phyloP scores from a whole-genome alignment of 2,113 vertebrate genomes.

The Ellobius talpinus region DNA sequence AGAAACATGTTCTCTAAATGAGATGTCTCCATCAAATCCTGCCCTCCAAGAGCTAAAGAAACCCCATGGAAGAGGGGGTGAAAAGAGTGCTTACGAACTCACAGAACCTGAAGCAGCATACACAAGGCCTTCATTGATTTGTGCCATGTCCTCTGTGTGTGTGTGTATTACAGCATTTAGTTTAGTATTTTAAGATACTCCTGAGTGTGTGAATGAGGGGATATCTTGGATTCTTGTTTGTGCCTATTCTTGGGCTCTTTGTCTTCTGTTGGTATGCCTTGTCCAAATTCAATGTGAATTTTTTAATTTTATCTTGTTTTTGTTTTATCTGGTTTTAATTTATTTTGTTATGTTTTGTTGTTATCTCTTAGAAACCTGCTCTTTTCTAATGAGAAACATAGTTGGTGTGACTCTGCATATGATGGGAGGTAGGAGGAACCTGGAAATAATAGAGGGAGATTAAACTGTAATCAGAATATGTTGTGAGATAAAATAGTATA shows the following conservation, averaged over 20 bases:
- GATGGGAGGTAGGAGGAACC: background rate
- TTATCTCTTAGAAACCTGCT: background rate
- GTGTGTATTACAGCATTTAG: background rate
- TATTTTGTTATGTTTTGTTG: background rate
- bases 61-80: too few species aligned
- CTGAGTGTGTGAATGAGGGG: background rate
- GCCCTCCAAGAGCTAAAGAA: background rate
- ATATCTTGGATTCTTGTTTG: background rate
- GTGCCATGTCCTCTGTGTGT: background rate
- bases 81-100: background rate
- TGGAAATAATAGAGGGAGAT: too few species aligned
- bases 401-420: background rate
- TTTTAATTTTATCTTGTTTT: background rate
- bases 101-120: background rate
- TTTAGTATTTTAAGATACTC: background rate
- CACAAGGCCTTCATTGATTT: rapidly evolving
- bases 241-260: background rate
- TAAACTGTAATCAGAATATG: background rate
- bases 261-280: too few species aligned
- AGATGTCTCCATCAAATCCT: background rate
- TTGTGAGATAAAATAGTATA: background rate
- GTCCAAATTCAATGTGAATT: background rate
- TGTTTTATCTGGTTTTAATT: background rate
- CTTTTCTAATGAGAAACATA: background rate
- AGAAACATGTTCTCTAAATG: background rate